These are phyloP conservation scores for Clarias platycephalus DNA, from an alignment of 2,797 vertebrate genomes.

Conservation along the genomic window DNA sequence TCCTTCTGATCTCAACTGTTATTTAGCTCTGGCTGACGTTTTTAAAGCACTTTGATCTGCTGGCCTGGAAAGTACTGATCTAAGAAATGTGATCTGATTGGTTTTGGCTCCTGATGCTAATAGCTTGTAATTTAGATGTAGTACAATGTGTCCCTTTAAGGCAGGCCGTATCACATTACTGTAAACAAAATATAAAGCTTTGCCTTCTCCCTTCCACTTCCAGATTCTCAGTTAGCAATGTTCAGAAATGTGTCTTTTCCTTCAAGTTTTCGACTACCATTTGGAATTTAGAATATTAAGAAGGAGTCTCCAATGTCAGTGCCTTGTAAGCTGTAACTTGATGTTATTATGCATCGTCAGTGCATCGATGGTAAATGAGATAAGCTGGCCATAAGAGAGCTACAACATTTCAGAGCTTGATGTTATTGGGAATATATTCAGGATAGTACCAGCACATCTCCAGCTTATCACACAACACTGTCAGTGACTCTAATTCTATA, in stretches of 20 bases:
- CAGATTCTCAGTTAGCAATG: neutral
- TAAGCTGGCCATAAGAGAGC: neutral
- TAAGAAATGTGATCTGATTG: slow-evolving; percentile 25
- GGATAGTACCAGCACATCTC: neutral
- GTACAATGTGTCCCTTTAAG: slow-evolving; percentile 8
- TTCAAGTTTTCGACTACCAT: neutral
- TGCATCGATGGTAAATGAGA: neutral
- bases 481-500: neutral
- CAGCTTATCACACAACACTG: neutral
- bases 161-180: neutral
- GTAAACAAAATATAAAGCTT: neutral
- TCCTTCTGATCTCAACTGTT: neutral
- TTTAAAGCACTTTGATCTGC: neutral
- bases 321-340: neutral
- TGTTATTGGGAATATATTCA: neutral
- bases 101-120: slow-evolving; percentile 22
- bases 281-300: neutral
- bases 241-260: neutral
- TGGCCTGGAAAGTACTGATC: neutral
- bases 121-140: slow-evolving; percentile 23
- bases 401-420: neutral
- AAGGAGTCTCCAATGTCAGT: neutral
- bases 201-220: neutral
- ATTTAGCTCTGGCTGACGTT: neutral
- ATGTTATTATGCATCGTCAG: neutral